Conservation (phyloP, 1,140 invertebrate species). For the Drosophila sproati region DNA sequence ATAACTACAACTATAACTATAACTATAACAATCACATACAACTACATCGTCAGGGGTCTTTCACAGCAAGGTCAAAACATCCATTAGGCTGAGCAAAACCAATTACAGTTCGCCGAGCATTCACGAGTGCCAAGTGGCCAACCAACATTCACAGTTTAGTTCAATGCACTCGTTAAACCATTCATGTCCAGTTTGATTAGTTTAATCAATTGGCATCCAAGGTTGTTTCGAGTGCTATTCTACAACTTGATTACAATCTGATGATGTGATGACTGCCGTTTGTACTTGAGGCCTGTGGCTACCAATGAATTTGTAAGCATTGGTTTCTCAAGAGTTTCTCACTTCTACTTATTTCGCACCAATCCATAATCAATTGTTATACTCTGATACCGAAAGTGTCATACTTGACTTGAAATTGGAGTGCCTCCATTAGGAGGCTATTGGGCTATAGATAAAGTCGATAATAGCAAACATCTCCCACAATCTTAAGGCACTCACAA, state of each 20-base stretch:
- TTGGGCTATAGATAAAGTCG: too few species aligned
- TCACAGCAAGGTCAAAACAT: conserved; percentile 1
- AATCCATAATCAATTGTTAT: too few species aligned
- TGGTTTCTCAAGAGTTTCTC: too few species aligned
- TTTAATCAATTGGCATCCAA: conserved; percentile 28
- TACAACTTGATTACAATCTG: conserved; percentile 10
- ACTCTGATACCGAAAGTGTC: too few species aligned
- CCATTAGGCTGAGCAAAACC: neutral
- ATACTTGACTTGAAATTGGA: too few species aligned
- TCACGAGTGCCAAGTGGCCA: neutral
- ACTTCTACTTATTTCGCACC: too few species aligned
- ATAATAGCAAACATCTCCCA: too few species aligned
- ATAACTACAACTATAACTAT: neutral
- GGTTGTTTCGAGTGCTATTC: conserved; percentile 3
- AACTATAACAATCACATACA: conserved; percentile 1
- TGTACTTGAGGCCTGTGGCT: too few species aligned
- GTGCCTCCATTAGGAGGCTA: too few species aligned
- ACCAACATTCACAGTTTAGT: conserved; percentile 11
- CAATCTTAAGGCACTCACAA: too few species aligned
- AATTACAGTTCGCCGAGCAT: neutral
- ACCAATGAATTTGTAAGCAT: too few species aligned
- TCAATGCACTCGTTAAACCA: conserved; percentile 32
- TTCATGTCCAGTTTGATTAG: conserved; percentile 45
- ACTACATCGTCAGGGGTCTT: neutral
- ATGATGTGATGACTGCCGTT: neutral